Percentiles rank a stretch among this genome's conserved stretches.
phyloP scores from a whole-genome alignment of 1,140 invertebrate genomes.

The Bilobella aurantiaca region DNA sequence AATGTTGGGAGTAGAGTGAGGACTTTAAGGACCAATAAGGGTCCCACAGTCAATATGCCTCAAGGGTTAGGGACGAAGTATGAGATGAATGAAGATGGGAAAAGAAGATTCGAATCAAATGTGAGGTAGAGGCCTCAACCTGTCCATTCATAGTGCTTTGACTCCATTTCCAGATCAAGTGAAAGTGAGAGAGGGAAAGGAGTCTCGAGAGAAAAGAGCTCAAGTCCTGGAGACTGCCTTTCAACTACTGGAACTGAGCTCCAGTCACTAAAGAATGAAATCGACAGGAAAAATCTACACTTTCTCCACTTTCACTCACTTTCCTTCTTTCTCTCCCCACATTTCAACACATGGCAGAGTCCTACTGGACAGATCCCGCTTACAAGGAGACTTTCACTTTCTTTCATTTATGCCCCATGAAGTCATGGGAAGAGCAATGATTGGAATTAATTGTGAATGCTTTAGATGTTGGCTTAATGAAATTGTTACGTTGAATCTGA shows the following conservation, averaged over 20 bases:
- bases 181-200: constrained; percentile 7
- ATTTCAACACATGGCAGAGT: too few relatives aligned
- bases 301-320: constrained; percentile 5
- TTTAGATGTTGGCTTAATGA: too few relatives aligned
- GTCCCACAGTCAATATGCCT: constrained; percentile 34
- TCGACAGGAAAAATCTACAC: constrained; percentile 31
- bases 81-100: neutral
- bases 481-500: too few relatives aligned
- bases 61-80: constrained; percentile 24
- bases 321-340: too few relatives aligned
- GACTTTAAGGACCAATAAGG: constrained; percentile 31
- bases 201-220: constrained; percentile 22
- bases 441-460: too few relatives aligned
- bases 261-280: constrained; percentile 33
- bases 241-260: too few relatives aligned
- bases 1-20: neutral
- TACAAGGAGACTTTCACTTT: neutral
- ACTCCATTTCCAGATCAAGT: neutral
- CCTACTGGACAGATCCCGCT: too few relatives aligned
- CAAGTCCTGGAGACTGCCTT: too few relatives aligned
- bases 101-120: too few relatives aligned
- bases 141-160: neutral
- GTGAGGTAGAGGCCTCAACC: neutral
- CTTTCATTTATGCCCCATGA: neutral
- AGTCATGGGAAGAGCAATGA: too few relatives aligned